Percentiles rank a stretch among this genome's conserved stretches.
Evolutionary conservation across 2,113 vertebrate genomes (phyloP).

Genomic region (Hippocampus barbouri): DNA sequence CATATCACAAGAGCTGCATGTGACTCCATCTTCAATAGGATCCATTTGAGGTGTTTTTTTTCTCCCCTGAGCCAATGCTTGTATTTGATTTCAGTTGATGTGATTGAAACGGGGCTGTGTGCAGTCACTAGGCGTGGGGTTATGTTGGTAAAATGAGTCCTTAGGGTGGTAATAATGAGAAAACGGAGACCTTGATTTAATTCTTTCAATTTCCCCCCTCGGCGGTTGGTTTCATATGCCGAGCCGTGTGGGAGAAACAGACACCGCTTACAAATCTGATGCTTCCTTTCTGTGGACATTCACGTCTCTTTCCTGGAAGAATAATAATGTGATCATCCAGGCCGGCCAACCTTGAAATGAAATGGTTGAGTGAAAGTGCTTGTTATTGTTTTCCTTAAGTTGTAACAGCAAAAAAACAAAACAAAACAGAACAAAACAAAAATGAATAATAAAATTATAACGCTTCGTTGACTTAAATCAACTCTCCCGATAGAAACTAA

Average conservation of each 20-base stretch:
- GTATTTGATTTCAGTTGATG: conserved; percentile 55
- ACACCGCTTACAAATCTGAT: conserved; percentile 4
- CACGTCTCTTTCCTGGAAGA: conserved; percentile 1
- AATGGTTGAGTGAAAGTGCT: not conserved
- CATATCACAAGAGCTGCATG: conserved; percentile 56
- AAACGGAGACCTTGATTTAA: conserved; percentile 39
- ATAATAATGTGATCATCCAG: not conserved
- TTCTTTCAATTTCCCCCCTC: conserved; percentile 14
- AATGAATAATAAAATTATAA: not conserved
- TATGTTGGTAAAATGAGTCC: conserved; percentile 44
- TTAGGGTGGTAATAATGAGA: conserved; percentile 32
- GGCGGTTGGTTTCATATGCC: not conserved
- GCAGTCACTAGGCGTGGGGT: conserved; percentile 11
- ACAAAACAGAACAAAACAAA: not conserved
- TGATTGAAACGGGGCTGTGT: conserved; percentile 31
- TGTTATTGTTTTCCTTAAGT: not conserved
- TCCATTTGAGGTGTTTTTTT: conserved; percentile 32
- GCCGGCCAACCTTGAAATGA: not conserved
- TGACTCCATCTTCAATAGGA: conserved; percentile 34
- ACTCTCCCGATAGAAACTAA: not conserved
- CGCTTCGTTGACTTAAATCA: not conserved
- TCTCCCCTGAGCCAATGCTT: conserved; percentile 5
- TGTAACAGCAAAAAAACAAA: not conserved
- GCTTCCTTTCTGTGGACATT: not conserved
- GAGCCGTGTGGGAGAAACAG: conserved; percentile 9